Conservation (phyloP, 1,140 invertebrate genomes). For the Drusus annulatus region DNA sequence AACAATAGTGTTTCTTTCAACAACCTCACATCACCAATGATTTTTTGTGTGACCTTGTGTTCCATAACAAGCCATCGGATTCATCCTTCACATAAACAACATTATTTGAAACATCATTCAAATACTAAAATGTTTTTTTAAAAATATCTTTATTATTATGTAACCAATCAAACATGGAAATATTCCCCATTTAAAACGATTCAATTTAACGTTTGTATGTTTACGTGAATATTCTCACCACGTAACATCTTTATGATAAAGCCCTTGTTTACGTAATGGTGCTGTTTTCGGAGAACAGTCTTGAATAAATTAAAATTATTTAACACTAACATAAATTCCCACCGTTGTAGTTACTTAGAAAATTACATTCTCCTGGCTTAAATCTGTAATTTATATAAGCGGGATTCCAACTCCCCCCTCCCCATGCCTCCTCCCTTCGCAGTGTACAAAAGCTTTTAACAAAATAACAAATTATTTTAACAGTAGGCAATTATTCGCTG, state of each 20-base stretch:
- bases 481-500: neutral
- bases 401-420: neutral
- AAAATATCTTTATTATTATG: too few species aligned
- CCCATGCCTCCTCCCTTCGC: neutral
- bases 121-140: too few species aligned
- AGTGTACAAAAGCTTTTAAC: constrained; percentile 8
- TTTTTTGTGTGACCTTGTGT: too few species aligned
- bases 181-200: too few species aligned
- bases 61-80: too few species aligned
- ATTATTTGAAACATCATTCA: too few species aligned
- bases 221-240: too few species aligned
- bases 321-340: constrained; percentile 16
- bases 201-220: too few species aligned
- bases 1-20: too few species aligned
- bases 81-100: too few species aligned
- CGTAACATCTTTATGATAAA: neutral
- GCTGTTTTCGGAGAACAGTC: neutral
- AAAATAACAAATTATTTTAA: constrained; percentile 20
- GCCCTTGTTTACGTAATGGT: constrained; percentile 7
- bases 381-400: constrained; percentile 21
- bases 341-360: constrained; percentile 12
- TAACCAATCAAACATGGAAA: too few species aligned
- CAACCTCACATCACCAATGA: too few species aligned
- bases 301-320: constrained; percentile 30
- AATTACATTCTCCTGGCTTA: constrained; percentile 17